Base-by-base conservation (phyloP, 2,888 invertebrate genomes). In the Acrocyrtus sp. region DNA sequence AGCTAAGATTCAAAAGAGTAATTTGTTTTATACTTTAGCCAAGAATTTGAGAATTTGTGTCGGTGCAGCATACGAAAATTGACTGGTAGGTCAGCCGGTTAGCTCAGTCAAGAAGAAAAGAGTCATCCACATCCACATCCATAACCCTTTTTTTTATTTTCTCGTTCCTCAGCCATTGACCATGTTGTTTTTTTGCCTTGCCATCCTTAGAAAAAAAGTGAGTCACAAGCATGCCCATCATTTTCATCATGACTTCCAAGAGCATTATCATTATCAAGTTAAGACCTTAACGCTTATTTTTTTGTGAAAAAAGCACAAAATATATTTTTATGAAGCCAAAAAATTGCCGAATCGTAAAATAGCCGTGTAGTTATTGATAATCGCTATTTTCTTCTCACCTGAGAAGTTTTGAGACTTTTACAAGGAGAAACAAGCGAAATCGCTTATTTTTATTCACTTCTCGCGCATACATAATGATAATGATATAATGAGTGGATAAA, bases 61-160 rank as follows among this genome's bases (percentile, higher is more conserved):
- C 62, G 63, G 70, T 70, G 70, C 70, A 70, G 70, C 62, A n/a
- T n/a, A n/a, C n/a, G n/a, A n/a, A n/a, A n/a, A n/a, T n/a, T n/a
- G n/a, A n/a, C n/a, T n/a, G n/a, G n/a, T n/a, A 62, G 70, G 70
- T 70, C 70, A 70, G 62, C 56, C 62, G 54, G 47, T 48, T 61
- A 53, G 54, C 58, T 58, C 58, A 57, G 50, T 67, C 67, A 67
- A 58, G 45, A n/a, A n/a, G n/a, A n/a, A n/a, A n/a, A 34, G 54
- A 67, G 50, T 24, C 67, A 67, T 48, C 60, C 48, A 60, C 48
- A 47, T 60, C 60, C 39, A 48, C n/a, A n/a, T n/a, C n/a, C 17
- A 39, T 19, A 17, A 29, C 19, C 29, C 4, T n/a, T 3, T 56
- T 24, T 12, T 10, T 24, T 41, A 39, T 39, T 21, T 29, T 53